These are phyloP conservation scores for Myiagra hebetior DNA, from an alignment of 2,113 vertebrate species.

Conservation along the genomic window DNA sequence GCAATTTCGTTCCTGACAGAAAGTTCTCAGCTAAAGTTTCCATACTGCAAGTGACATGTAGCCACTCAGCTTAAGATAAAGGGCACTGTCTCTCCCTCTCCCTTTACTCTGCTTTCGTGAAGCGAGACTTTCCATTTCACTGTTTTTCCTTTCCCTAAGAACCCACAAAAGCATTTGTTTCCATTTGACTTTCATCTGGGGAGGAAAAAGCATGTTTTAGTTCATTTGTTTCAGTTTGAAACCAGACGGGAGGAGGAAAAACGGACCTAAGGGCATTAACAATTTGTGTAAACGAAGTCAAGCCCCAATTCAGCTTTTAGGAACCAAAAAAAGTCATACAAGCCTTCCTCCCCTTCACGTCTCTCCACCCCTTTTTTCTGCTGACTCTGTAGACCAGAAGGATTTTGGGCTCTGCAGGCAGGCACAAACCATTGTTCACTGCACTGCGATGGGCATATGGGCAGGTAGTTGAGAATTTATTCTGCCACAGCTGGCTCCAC, in stretches of 20 bases:
- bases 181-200: background rate
- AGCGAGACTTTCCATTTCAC: background rate
- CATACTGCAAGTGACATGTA: background rate
- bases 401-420: background rate
- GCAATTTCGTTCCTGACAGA: background rate
- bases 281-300: background rate
- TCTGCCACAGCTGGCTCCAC: background rate
- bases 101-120: background rate
- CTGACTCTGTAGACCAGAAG: background rate
- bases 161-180: background rate
- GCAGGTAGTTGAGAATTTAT: background rate
- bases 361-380: background rate
- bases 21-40: background rate
- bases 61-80: background rate
- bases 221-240: background rate
- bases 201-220: background rate
- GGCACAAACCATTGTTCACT: rapidly evolving
- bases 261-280: background rate
- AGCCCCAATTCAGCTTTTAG: background rate
- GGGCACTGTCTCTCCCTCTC: background rate
- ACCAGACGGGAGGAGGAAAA: background rate
- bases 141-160: background rate
- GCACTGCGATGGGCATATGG: background rate
- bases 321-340: background rate
- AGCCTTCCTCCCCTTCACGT: background rate